A percentile compares a stretch with the other conserved stretches of the same genome.
Conservation (phyloP, 2,113 vertebrate genomes). For the Onychostruthus taczanowskii region DNA sequence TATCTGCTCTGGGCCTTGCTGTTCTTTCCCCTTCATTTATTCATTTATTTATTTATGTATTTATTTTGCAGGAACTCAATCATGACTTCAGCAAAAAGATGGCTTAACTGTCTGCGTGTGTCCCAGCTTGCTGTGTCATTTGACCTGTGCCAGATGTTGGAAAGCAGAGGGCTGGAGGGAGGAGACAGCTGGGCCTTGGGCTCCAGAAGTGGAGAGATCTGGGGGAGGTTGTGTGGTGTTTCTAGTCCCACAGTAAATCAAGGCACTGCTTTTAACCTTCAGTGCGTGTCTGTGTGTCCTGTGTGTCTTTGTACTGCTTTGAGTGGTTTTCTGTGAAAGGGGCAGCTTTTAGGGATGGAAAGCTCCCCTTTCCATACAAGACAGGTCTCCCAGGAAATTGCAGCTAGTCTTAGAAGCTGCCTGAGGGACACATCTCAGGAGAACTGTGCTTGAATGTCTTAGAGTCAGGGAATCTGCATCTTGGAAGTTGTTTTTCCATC, state of each 20-base stretch:
- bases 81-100: slow-evolving; percentile 25
- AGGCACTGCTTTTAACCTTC: slow-evolving; percentile 25
- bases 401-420: not conserved
- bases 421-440: not conserved
- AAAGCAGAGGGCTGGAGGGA: not conserved
- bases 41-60: not conserved
- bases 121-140: not conserved
- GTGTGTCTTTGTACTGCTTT: slow-evolving; percentile 41
- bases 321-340: not conserved
- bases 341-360: not conserved
- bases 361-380: not conserved
- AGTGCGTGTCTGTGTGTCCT: slow-evolving; percentile 1
- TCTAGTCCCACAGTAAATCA: slow-evolving; percentile 38
- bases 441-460: not conserved
- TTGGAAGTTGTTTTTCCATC: not conserved
- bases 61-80: slow-evolving; percentile 50
- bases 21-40: not conserved
- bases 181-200: not conserved
- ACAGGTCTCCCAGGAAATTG: not conserved
- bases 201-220: not conserved
- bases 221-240: not conserved
- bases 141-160: not conserved
- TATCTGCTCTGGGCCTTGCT: not conserved
- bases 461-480: not conserved
- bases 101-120: slow-evolving; percentile 4